These are phyloP conservation scores for Eubasilissa regina DNA, from an alignment of 1,140 invertebrate species.

Conservation along the genomic window DNA sequence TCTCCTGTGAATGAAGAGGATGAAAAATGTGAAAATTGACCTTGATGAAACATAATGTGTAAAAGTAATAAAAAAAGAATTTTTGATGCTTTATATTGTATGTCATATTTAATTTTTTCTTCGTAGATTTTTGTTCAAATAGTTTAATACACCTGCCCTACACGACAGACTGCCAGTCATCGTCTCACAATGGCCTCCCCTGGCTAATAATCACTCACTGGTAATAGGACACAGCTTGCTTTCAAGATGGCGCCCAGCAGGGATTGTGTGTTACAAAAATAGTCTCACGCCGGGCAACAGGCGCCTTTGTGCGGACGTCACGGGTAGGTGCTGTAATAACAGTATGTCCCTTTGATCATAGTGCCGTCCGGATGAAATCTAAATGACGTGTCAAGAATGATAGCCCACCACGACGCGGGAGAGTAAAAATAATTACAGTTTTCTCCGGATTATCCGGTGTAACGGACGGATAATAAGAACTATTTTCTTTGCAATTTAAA, in stretches of 20 bases:
- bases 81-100: no score
- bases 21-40: no score
- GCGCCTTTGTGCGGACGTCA: background rate
- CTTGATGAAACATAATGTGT: no score
- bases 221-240: constrained; percentile 52
- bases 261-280: constrained; percentile 23
- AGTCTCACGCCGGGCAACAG: constrained; percentile 24
- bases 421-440: background rate
- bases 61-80: no score
- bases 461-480: background rate
- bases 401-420: background rate
- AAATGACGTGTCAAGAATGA: constrained; percentile 30
- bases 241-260: constrained; percentile 20
- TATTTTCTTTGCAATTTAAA: background rate
- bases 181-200: constrained; percentile 46
- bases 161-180: constrained; percentile 47
- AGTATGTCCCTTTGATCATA: constrained; percentile 13
- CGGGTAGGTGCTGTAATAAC: background rate
- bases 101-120: no score
- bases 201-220: constrained; percentile 51
- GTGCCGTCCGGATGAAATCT: background rate
- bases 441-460: background rate
- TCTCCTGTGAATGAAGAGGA: no score
- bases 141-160: constrained; percentile 5
- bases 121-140: background rate